Percentiles rank a stretch among this genome's conserved stretches.
Evolutionary conservation across 2,888 invertebrate genomes (phyloP).

Genomic region (Erebia epiphron): DNA sequence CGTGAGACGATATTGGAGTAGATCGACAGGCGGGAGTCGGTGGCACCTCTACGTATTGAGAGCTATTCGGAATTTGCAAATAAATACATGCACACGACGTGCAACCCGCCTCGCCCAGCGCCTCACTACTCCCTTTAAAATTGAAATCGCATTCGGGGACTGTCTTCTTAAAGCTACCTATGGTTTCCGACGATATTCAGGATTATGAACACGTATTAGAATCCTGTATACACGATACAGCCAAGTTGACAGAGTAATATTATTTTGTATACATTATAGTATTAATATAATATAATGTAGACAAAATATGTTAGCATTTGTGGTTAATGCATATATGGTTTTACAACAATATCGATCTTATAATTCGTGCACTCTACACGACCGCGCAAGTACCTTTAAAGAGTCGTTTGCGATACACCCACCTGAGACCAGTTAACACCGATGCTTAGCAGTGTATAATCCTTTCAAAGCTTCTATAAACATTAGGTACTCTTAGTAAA

Average conservation of each 20-base stretch:
- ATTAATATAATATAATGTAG: no score
- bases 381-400: slow-evolving; percentile 16
- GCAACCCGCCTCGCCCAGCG: slow-evolving; percentile 56
- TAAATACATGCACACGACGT: slow-evolving; percentile 75
- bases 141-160: slow-evolving; percentile 76
- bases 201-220: slow-evolving; percentile 35
- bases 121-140: slow-evolving; percentile 69
- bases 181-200: slow-evolving; percentile 59
- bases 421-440: slow-evolving; percentile 20
- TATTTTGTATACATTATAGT: no score
- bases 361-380: slow-evolving; percentile 10
- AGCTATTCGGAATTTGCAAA: slow-evolving; percentile 80
- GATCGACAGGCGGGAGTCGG: slow-evolving; percentile 78
- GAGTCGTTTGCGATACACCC: slow-evolving; percentile 20
- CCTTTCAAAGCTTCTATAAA: slow-evolving; percentile 16
- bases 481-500: background rate
- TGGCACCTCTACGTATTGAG: slow-evolving; percentile 79
- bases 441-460: slow-evolving; percentile 16
- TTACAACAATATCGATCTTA: slow-evolving; percentile 7
- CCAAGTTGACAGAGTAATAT: slow-evolving; percentile 9
- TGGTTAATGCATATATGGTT: background rate
- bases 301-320: background rate
- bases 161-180: slow-evolving; percentile 53
- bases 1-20: slow-evolving; percentile 77
- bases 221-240: slow-evolving; percentile 36